phyloP scores from a whole-genome alignment of 2,888 invertebrate genomes.

The Polyploca ridens region DNA sequence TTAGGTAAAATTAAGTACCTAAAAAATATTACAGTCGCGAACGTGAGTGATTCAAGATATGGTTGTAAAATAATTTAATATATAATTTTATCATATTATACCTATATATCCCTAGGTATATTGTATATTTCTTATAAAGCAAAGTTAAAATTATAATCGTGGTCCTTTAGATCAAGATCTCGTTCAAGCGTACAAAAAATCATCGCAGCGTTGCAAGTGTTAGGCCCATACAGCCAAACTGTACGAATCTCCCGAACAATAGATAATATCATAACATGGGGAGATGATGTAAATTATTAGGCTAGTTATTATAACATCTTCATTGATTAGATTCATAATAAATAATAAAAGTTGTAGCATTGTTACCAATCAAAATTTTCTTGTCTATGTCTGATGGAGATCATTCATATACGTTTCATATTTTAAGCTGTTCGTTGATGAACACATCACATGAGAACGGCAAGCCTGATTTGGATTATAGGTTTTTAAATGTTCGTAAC shows the following conservation, averaged over 20 bases:
- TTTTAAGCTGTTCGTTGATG: too few relatives aligned
- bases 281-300: constrained; percentile 68
- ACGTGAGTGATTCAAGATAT: too few relatives aligned
- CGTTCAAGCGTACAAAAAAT: constrained; percentile 18
- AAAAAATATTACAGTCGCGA: too few relatives aligned
- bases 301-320: constrained; percentile 62
- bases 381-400: neutral
- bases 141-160: neutral
- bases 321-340: constrained; percentile 70
- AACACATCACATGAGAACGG: too few relatives aligned
- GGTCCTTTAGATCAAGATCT: constrained; percentile 8
- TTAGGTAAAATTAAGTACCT: too few relatives aligned
- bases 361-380: neutral
- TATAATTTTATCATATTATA: too few relatives aligned
- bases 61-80: too few relatives aligned
- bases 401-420: neutral
- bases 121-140: neutral
- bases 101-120: too few relatives aligned
- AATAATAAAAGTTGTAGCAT: constrained; percentile 33
- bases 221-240: constrained; percentile 38
- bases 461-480: too few relatives aligned
- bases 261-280: constrained; percentile 57
- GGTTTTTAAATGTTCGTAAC: too few relatives aligned
- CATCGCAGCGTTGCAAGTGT: constrained; percentile 40
- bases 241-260: constrained; percentile 60